phyloP scores from a whole-genome alignment of 2,888 invertebrate genomes.

The Hemaris fuciformis region DNA sequence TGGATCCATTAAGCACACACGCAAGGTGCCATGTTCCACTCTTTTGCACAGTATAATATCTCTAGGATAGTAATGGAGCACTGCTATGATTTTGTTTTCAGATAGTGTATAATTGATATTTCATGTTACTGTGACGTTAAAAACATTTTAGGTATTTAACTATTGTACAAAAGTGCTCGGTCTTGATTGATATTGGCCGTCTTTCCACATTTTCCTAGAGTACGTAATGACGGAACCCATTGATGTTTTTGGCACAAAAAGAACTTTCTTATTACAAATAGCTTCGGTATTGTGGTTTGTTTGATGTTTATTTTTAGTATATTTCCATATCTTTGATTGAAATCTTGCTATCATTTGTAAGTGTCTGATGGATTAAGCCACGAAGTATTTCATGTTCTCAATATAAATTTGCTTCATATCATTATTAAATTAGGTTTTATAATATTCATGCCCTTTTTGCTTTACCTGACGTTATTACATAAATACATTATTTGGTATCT shows the following conservation, averaged over 20 bases:
- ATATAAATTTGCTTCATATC: not conserved
- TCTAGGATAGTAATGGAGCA: not conserved
- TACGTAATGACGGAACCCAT: not conserved
- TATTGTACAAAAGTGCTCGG: not conserved
- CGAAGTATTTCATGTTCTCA: not conserved
- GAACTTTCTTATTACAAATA: not conserved
- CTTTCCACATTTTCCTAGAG: not conserved
- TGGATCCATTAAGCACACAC: conserved; percentile 54
- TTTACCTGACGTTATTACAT: not conserved
- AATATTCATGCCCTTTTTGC: not conserved
- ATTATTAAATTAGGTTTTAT: not conserved
- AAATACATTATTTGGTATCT: not conserved
- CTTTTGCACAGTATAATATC: conserved; percentile 35
- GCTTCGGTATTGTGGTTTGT: not conserved
- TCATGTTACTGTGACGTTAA: not conserved
- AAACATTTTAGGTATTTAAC: not conserved
- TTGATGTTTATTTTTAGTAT: conserved; percentile 29
- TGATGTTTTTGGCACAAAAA: not conserved
- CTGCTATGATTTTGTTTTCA: not conserved
- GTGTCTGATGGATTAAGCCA: conserved; percentile 9
- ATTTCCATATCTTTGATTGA: conserved; percentile 18
- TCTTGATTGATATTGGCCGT: not conserved
- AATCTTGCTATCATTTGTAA: not conserved
- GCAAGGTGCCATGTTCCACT: conserved; percentile 38
- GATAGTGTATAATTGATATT: not conserved